Base-by-base conservation (phyloP, 1,140 invertebrate species). In the Drosophila parvula region DNA sequence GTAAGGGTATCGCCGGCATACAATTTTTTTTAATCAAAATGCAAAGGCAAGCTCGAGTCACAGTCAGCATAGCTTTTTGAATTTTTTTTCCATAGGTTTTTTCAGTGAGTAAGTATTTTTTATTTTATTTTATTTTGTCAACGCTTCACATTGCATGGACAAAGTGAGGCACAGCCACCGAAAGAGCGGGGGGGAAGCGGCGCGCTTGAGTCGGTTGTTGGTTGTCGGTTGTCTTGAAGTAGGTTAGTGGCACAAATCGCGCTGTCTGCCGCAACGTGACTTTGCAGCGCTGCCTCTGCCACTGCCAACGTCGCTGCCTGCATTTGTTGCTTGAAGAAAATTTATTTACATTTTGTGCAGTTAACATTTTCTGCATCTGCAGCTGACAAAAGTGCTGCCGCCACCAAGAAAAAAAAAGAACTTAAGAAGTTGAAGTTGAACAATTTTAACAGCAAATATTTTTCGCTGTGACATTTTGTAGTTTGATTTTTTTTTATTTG, bases 281-380 rank as follows among this genome's bases (percentile, higher is more conserved):
- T 80, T 48, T 71, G 64, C 67, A 70, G 50, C 41, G 50, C 41
- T 56, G 63, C 32, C 48, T 30, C 53, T 28, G 53, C 10, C 34
- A 43, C 57, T 56, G 45, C 48, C 55, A 58, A 61, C 50, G 51
- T 28, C 63, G 51, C 55, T 68, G 45, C 61, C 76, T 56, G 81
- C 62, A 77, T 79, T 84, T 84, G 81, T 84, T 84, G 81, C 81
- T 78, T 78, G 68, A 79, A 40, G 43, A 71, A 71, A 84, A 88
- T 89, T 78, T 88, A 88, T 88, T 84, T 89, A 89, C 77, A 83
- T 83, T 81, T 77, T 79, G 60, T 67, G 74, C 65, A 71, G 75
- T 63, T 80, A 62, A 63, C 45, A 63, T 80, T 76, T 78, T 84
- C 62, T 69, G 63, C 61, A 64, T 74, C 55, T 71, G 74, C 73